Base-by-base conservation (phyloP, 2,888 invertebrate species). In the Cyaniris semiargus region DNA sequence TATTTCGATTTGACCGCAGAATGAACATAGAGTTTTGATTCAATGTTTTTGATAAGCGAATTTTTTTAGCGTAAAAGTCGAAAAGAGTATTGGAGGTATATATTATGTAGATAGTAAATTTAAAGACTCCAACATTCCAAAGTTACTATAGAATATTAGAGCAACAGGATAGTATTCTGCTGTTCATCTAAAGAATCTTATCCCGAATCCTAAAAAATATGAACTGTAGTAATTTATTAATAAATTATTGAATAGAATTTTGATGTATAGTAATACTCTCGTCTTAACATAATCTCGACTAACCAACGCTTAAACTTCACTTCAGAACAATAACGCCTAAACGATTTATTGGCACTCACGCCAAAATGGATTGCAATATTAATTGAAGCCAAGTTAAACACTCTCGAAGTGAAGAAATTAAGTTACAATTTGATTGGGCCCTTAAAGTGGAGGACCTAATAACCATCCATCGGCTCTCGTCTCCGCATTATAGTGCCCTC, bases 401-500 rank as follows among this genome's bases (percentile, higher is more conserved):
- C 72, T 10, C 38, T 72, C 48, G 13, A 44, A 44, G 44, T 72
- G 23, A 48, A 74, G 23, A 48, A 74, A 74, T 74, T 74, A 71
- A 74, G 48, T 74, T 74, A 53, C 74, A 74, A 66, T 74, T 48
- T 23, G 48, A 48, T 23, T 23, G 18, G 38, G 53, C 74, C 53
- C 74, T 74, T 27, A 48, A 27, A 27, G 23, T 27, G 74, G 27
- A 74, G 74, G 27, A 53, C 74, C 74, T 72, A 74, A 74, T 74
- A 74, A 74, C 74, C 53, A 53, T 53, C 53, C 74, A 38, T 72
- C 21, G 74, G 15, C 48, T 48, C 74, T 48, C 74, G 27, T 74
- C 48, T 48, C 23, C 27, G 48, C 74, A 48, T 74, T 53, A 53
- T 74, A 74, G 74, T 74, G 74, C 74, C 74, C 74, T 74, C 27